These are phyloP conservation scores for Apostichopus parvimensis DNA, from an alignment of 35 echinoderm and acorn worm species.

Conservation along the genomic window DNA sequence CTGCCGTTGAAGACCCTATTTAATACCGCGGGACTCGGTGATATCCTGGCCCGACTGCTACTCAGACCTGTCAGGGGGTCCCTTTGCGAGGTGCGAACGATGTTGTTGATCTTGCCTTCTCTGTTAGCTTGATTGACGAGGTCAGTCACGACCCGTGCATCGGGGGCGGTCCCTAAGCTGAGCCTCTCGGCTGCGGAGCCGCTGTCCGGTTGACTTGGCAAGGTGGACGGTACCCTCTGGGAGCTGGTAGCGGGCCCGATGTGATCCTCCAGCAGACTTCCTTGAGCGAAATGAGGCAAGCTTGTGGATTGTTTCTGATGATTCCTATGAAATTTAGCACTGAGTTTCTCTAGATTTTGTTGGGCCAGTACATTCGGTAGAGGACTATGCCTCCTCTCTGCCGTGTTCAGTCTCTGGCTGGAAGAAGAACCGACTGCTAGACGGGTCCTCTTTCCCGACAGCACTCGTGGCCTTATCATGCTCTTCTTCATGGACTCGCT, in stretches of 20 bases:
- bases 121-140: constrained; percentile 93
- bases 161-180: constrained; percentile 58
- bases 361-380: constrained; percentile 58
- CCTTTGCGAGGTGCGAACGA: constrained; percentile 62
- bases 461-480: neutral
- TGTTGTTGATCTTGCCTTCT: constrained; percentile 95
- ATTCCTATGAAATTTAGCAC: constrained; percentile 53
- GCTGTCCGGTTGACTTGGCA: constrained; percentile 14
- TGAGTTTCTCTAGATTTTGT: constrained; percentile 77
- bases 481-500: neutral
- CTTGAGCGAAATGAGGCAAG: constrained; percentile 47
- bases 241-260: constrained; percentile 31
- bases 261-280: constrained; percentile 12
- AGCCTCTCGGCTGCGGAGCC: constrained; percentile 33
- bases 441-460: neutral
- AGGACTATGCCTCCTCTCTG: constrained; percentile 66
- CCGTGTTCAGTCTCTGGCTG: constrained; percentile 47
- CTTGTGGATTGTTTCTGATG: constrained; percentile 5
- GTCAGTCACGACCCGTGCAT: constrained; percentile 88
- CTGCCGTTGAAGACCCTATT: constrained; percentile 58
- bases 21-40: constrained; percentile 57
- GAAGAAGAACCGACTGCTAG: neutral
- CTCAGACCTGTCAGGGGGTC: constrained; percentile 70
- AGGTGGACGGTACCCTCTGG: constrained; percentile 40
- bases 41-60: constrained; percentile 63